Percentiles rank a stretch among this genome's conserved stretches.
Conservation (phyloP, 2,113 vertebrate genomes). For the Sorex araneus region DNA sequence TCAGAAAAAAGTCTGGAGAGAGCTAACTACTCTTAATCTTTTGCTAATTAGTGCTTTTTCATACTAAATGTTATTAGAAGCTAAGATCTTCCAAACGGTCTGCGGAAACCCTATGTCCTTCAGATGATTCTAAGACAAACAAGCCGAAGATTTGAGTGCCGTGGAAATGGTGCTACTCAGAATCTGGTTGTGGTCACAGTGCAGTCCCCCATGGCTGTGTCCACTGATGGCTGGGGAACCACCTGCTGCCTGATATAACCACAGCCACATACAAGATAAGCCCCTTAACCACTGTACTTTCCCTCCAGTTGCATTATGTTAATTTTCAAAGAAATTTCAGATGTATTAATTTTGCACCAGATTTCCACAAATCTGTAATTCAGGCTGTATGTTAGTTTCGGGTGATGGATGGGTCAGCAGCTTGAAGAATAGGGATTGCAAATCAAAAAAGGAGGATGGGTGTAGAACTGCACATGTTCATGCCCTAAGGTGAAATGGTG, state of each 20-base stretch:
- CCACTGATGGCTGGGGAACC: neutral
- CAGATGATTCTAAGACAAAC: too few species aligned
- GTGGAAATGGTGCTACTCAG: too few species aligned
- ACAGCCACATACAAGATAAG: neutral
- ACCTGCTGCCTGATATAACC: neutral
- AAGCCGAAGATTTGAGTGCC: too few species aligned
- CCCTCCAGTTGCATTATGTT: neutral
- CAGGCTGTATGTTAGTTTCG: neutral
- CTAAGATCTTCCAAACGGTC: too few species aligned
- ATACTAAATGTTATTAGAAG: too few species aligned
- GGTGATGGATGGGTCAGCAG: neutral
- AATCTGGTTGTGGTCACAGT: too few species aligned
- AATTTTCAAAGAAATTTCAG: neutral
- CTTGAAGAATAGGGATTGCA: neutral
- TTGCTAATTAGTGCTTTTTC: neutral
- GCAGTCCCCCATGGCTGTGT: neutral
- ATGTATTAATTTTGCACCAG: neutral
- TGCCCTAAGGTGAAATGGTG: neutral
- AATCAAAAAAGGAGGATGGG: neutral
- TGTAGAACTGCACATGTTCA: neutral
- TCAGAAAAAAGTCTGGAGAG: neutral
- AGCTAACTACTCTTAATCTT: neutral
- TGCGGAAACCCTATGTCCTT: too few species aligned
- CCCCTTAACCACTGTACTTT: neutral
- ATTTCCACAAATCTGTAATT: neutral